These are phyloP conservation scores for Tinamus guttatus DNA, from an alignment of 2,113 vertebrate species.

Conservation along the genomic window DNA sequence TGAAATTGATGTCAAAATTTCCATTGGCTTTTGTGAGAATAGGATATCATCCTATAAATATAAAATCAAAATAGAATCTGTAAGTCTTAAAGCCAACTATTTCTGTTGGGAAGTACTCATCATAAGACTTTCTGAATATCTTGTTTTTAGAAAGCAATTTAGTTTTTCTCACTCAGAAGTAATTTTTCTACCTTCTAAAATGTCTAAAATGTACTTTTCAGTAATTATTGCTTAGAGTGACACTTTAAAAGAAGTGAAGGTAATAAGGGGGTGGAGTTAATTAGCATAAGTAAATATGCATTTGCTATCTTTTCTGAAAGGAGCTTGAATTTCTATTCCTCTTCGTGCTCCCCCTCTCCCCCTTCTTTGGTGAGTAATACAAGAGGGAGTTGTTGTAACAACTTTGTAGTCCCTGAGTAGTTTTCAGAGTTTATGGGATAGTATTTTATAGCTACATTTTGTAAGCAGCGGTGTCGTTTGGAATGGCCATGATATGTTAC, in stretches of 20 bases:
- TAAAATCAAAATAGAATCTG: background rate
- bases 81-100: constrained; percentile 6
- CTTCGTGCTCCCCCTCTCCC: rapidly evolving
- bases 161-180: background rate
- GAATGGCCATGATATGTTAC: background rate
- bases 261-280: constrained; percentile 21
- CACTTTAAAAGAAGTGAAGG: constrained; percentile 7
- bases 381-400: background rate
- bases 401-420: constrained; percentile 37
- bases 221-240: background rate
- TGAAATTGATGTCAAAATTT: constrained; percentile 38
- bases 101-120: background rate
- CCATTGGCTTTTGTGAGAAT: constrained; percentile 5
- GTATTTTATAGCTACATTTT: constrained; percentile 45
- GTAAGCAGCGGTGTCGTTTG: constrained; percentile 23
- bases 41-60: background rate
- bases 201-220: background rate
- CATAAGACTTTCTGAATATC: background rate
- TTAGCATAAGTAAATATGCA: constrained; percentile 9
- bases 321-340: background rate
- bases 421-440: constrained; percentile 49
- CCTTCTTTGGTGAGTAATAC: background rate
- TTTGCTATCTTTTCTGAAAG: background rate
- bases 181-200: constrained; percentile 3
- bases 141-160: background rate